Conservation (phyloP, 1,140 invertebrate genomes). For the Eciton burchellii region DNA sequence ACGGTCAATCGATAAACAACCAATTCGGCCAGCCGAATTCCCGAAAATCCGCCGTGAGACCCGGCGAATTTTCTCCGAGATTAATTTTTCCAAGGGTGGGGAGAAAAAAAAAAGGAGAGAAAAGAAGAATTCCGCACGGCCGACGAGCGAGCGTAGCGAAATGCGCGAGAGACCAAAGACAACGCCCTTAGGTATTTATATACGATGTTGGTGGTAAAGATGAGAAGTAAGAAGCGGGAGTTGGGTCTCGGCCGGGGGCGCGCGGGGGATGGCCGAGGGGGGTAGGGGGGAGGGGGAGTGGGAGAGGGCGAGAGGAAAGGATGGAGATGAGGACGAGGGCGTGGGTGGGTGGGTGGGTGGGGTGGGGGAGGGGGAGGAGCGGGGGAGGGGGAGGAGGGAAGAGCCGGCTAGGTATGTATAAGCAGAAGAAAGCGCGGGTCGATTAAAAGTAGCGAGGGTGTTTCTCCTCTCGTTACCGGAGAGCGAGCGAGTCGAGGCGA, state of each 20-base stretch:
- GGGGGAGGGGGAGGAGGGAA: conserved; percentile 59
- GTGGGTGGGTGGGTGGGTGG: conserved; percentile 69
- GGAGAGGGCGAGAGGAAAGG: no score
- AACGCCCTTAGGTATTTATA: conserved; percentile 85
- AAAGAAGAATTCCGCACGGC: not conserved
- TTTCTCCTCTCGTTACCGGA: conserved; percentile 86
- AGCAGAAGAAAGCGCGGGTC: conserved; percentile 86
- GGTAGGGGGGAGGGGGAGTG: conserved; percentile 40
- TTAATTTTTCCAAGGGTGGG: conserved; percentile 41
- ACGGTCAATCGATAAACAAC: conserved; percentile 20
- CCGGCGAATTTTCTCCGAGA: not conserved
- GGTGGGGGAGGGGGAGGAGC: no score
- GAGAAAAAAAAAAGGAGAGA: no score
- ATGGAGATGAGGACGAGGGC: conserved; percentile 79
- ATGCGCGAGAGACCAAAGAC: conserved; percentile 81
- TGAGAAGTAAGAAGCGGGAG: conserved; percentile 78
- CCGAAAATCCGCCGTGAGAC: not conserved
- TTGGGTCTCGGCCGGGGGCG: conserved; percentile 46
- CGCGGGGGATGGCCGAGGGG: conserved; percentile 61
- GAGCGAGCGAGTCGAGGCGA: conserved; percentile 73
- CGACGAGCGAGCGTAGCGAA: conserved; percentile 59
- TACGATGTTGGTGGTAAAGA: conserved; percentile 82
- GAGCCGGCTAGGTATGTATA: conserved; percentile 82
- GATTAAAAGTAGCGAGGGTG: conserved; percentile 87
- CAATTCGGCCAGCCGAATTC: no score